phyloP scores from a whole-genome alignment of 2,888 invertebrate species.

The Agrotis clavis region DNA sequence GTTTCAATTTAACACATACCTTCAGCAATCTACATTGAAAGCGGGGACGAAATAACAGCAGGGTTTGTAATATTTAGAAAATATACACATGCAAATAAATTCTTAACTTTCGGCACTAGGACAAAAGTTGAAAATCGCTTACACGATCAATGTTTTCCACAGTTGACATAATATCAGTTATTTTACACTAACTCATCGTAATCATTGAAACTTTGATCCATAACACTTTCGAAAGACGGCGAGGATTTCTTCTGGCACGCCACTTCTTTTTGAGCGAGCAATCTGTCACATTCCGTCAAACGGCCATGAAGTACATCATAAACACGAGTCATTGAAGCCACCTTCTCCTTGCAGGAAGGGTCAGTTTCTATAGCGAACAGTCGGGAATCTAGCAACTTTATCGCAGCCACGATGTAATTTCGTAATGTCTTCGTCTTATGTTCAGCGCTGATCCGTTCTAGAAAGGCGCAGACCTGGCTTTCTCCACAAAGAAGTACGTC shows the following conservation, averaged over 20 bases:
- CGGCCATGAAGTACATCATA: slow-evolving; percentile 87
- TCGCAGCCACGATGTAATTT: slow-evolving; percentile 89
- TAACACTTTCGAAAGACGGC: slow-evolving; percentile 79
- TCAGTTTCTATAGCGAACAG: slow-evolving; percentile 89
- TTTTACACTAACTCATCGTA: slow-evolving; percentile 82
- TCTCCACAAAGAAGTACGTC: slow-evolving; percentile 88
- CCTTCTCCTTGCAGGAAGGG: slow-evolving; percentile 88
- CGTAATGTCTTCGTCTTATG: slow-evolving; percentile 89
- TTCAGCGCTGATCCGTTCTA: slow-evolving; percentile 87
- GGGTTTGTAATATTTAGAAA: slow-evolving; percentile 31
- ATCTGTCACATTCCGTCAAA: slow-evolving; percentile 85
- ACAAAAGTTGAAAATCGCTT: too few species aligned
- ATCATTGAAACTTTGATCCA: slow-evolving; percentile 84
- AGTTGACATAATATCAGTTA: not conserved
- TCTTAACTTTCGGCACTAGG: too few species aligned
- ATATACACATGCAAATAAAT: too few species aligned
- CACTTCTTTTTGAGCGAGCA: slow-evolving; percentile 83
- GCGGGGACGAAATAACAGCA: slow-evolving; percentile 57
- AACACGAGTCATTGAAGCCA: slow-evolving; percentile 87
- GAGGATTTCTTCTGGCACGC: slow-evolving; percentile 72
- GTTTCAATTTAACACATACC: slow-evolving; percentile 20
- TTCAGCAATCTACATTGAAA: slow-evolving; percentile 38
- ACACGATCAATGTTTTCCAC: too few species aligned
- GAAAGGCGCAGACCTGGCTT: slow-evolving; percentile 86
- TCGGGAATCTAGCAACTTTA: slow-evolving; percentile 87